Base-by-base conservation (phyloP, 2,888 invertebrate genomes). In the Dryobota labecula region DNA sequence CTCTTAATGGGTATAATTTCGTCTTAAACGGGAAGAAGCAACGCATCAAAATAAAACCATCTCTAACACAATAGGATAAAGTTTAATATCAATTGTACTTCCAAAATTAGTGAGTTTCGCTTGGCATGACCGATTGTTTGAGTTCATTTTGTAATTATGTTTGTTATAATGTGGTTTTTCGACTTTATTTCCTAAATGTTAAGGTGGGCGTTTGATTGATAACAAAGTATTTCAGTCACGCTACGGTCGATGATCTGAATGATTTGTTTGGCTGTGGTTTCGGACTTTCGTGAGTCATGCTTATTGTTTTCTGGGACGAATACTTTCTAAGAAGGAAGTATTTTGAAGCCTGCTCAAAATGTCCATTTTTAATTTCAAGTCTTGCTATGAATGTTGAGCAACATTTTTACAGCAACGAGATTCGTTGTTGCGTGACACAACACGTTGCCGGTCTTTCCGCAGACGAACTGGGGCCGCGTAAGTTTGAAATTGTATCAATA, bases 191-290 rank as follows among this genome's bases (percentile, higher is more conserved):
- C 24, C 3, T 43, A 24, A 30, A 43, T 33, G 36, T 33, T 38
- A 81, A 69, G 62, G 65, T 53, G 47, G 33, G 24, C 0, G 63
- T 63, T 69, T 18, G 63, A 38, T 30, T 67, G 73, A 27, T 7
- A n/a, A 13, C 33, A 15, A 11, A 56, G 18, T 49, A 57, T 66
- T 69, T 66, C 57, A 66, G 61, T 63, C 8, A 33, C 57, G 77
- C 72, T 45, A 66, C 82, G 82, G 69, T 66, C 78, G 69, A 69
- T 66, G 82, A 69, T 81, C 73, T 65, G 62, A 77, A 51, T 68
- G 57, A 73, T 81, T 81, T 73, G 65, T 61, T 61, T 64, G 51
- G 36, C 70, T 63, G 68, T 69, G 45, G 68, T 63, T 65, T 63
- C 33, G 54, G 69, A 43, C 30, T 51, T 56, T 56, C 41, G 49